A percentile compares a stretch with the other conserved stretches of the same genome.
Conservation (phyloP, 2,113 vertebrate genomes). For the Crotalus helleri region DNA sequence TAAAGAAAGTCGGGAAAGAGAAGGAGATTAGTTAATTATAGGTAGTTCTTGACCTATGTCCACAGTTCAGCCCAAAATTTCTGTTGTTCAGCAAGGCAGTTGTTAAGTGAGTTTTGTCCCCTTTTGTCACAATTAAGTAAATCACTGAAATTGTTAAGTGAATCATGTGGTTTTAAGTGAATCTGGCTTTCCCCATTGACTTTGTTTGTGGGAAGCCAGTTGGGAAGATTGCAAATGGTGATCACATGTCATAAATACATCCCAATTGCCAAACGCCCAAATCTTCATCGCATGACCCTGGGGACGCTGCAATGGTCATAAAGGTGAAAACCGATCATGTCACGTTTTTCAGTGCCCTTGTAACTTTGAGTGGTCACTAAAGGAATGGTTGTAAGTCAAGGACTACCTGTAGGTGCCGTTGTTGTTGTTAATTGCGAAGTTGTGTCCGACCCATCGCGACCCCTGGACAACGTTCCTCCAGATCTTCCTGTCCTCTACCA, state of each 20-base stretch:
- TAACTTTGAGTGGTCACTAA: no score
- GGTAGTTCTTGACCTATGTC: not conserved
- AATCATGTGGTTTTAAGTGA: not conserved
- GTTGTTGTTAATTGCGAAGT: no score
- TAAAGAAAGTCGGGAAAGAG: not conserved
- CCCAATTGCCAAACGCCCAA: not conserved
- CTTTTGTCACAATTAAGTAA: not conserved
- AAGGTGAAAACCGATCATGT: no score
- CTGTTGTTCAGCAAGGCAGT: not conserved
- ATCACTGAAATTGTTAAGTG: not conserved
- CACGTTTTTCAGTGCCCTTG: no score
- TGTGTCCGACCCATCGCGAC: no score
- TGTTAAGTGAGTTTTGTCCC: not conserved
- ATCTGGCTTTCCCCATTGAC: not conserved
- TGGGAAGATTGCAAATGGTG: not conserved
- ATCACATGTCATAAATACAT: not conserved
- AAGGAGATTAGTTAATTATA: not conserved
- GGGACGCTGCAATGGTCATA: no score
- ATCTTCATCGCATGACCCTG: not conserved
- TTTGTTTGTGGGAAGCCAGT: not conserved
- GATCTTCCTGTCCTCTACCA: no score
- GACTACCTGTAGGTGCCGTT: not conserved
- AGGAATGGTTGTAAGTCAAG: no score
- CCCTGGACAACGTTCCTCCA: no score
- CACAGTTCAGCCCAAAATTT: not conserved